phyloP scores from a whole-genome alignment of 2,888 invertebrate species.

The Amblyjoppa fuscipennis region DNA sequence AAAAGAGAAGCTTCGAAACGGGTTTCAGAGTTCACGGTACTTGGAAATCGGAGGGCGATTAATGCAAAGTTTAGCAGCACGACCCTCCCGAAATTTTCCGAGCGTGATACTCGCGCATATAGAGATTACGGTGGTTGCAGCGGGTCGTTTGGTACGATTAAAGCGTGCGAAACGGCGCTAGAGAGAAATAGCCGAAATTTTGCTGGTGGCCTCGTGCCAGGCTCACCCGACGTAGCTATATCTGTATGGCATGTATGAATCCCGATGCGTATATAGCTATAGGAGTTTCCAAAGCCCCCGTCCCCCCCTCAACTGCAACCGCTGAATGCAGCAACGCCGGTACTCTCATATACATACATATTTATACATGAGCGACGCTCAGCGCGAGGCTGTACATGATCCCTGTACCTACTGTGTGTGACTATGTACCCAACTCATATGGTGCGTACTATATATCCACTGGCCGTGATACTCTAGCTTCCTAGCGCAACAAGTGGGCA shows the following conservation, averaged over 20 bases:
- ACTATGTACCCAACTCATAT: conserved; percentile 14
- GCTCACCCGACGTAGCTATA: conserved; percentile 27
- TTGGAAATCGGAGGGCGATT: conserved; percentile 66
- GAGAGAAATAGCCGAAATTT: conserved; percentile 64
- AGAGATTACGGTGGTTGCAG: conserved; percentile 28
- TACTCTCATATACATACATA: conserved; percentile 47
- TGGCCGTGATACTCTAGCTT: conserved; percentile 27
- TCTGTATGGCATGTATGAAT: conserved; percentile 9
- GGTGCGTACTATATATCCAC: conserved; percentile 9
- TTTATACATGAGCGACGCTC: conserved; percentile 48
- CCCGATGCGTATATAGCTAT: conserved; percentile 4
- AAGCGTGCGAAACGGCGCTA: conserved; percentile 38
- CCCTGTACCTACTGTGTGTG: conserved; percentile 40
- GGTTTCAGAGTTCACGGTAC: conserved; percentile 28
- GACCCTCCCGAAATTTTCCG: conserved; percentile 74
- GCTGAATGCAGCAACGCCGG: conserved; percentile 48
- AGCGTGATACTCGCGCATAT: conserved; percentile 51
- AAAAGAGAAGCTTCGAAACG: background rate
- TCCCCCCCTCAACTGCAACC: conserved; percentile 48
- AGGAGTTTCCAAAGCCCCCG: conserved; percentile 21
- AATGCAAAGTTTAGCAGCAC: conserved; percentile 20
- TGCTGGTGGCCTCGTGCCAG: conserved; percentile 58
- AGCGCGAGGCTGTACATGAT: conserved; percentile 48
- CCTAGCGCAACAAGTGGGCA: conserved; percentile 71
- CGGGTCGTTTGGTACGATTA: conserved; percentile 42